Evolutionary conservation across 2,113 vertebrate species (phyloP).

Genomic region (Gracilinanus agilis): DNA sequence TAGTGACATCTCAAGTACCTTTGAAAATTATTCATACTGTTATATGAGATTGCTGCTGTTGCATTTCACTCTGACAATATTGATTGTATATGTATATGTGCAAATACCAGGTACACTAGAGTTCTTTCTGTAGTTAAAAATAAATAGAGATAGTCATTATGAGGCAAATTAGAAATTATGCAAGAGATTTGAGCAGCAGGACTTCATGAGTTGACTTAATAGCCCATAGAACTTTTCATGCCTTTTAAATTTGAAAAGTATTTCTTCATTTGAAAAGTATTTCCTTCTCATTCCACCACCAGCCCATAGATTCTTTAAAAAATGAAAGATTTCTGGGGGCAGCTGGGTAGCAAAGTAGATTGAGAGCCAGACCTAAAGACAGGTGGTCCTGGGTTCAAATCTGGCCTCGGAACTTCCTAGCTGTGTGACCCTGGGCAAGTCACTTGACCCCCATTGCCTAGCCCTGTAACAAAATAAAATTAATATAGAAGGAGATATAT

Average conservation of each 20-base stretch:
- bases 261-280: background rate
- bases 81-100: background rate
- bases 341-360: no score
- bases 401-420: no score
- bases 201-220: constrained; percentile 14
- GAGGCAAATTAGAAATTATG: background rate
- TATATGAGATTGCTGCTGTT: background rate
- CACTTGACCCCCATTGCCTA: no score
- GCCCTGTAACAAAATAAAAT: no score
- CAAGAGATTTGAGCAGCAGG: background rate
- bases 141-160: background rate
- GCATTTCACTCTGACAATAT: background rate
- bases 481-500: no score
- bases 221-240: background rate
- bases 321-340: no score
- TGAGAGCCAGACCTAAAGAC: no score
- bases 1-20: constrained; percentile 14
- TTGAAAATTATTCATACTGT: constrained; percentile 5
- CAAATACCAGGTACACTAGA: background rate
- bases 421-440: no score
- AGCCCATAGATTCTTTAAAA: background rate
- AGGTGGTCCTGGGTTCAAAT: no score
- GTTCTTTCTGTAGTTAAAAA: background rate
- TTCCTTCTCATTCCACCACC: background rate
- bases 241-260: background rate